Evolutionary conservation across 2,113 vertebrate species (phyloP).

Genomic region (Harpagus bidentatus): DNA sequence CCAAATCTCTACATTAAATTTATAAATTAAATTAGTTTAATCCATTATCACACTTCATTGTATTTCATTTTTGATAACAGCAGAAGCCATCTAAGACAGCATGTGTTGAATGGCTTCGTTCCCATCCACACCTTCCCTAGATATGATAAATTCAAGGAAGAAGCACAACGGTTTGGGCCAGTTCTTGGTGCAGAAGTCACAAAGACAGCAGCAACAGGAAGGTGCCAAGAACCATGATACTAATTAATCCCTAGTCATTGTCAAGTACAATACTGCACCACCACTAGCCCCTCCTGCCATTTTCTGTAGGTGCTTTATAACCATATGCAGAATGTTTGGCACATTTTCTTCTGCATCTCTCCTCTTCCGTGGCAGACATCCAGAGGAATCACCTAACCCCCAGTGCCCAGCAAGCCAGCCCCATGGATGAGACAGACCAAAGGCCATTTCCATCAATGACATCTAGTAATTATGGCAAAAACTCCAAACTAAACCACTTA

Average conservation of each 20-base stretch:
- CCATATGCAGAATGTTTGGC: neutral
- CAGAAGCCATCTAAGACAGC: neutral
- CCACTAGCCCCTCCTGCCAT: neutral
- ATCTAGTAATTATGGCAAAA: neutral
- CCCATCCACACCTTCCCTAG: neutral
- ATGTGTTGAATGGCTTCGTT: neutral
- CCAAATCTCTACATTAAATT: neutral
- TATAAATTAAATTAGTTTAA: neutral
- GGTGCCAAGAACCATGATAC: accelerated
- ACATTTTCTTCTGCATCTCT: neutral
- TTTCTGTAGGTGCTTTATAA: neutral
- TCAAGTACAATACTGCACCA: neutral
- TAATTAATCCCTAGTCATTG: neutral
- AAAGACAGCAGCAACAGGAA: neutral
- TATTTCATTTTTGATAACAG: neutral
- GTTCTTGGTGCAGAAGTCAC: neutral
- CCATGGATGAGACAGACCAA: neutral
- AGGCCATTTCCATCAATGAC: accelerated
- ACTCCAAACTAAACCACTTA: neutral
- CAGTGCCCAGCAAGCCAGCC: neutral
- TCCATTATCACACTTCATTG: neutral
- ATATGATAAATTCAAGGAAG: neutral
- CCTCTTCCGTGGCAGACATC: neutral
- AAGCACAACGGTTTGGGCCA: neutral
- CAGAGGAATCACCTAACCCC: neutral